Base-by-base conservation (phyloP, 2,888 invertebrate genomes). In the Phasia obesa region DNA sequence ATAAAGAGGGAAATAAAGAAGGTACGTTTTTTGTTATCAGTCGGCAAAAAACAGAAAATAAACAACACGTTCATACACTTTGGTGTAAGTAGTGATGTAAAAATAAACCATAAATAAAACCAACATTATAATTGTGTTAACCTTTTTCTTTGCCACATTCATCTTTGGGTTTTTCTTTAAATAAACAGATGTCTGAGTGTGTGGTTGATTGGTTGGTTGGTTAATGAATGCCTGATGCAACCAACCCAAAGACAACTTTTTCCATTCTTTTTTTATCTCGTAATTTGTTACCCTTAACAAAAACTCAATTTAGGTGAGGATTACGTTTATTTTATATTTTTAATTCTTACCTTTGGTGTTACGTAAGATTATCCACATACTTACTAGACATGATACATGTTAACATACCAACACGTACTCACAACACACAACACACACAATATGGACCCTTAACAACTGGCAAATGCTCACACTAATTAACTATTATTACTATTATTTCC, bases 51-150 rank as follows among this genome's bases (percentile, higher is more conserved):
- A n/a, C n/a, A n/a, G n/a, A n/a, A n/a, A n/a, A 71, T 6, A 17
- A n/a, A 15, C 9, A n/a, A 60, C 81, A 73, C 81, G 62, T 69
- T 64, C 70, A 25, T 70, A 31, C 38, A 57, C 19, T 15, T 19
- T 57, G 57, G 23, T 44, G 59, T 57, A 55, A 17, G 53, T 53
- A 53, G 5, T 17, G 17, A 31, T 15, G 23, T 15, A 19, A 27
- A 31, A 0, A 21, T 13, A 21, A 65, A 49, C 9, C 67, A 57
- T 70, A 70, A 57, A 57, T 57, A 55, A 77, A 78, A 71, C 49
- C 70, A 70, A 67, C 60, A 74, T 62, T 69, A 42, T 74, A 67
- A 80, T 65, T 71, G 73, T 77, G 71, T 55, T 75, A 75, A 77
- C 81, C 53, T 62, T 81, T 77, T 81, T 42, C 27, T 31, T 57